Evolutionary conservation across 2,113 vertebrate genomes (phyloP).

Genomic region (Camelus dromedarius): DNA sequence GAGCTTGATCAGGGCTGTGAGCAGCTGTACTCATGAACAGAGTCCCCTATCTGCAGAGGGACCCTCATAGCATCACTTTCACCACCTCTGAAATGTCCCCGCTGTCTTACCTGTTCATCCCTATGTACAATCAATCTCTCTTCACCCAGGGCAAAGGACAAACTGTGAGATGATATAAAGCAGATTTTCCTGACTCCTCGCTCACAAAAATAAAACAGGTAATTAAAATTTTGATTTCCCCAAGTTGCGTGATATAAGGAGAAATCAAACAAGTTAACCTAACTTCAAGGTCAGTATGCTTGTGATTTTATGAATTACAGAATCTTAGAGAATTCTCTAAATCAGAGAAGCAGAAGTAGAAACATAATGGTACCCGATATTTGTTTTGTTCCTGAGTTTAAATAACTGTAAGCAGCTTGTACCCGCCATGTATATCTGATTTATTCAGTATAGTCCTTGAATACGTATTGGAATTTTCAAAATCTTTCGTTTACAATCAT

Average conservation of each 20-base stretch:
- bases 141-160: not conserved
- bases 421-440: not conserved
- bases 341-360: not conserved
- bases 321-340: not conserved
- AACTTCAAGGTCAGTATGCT: not conserved
- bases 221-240: not conserved
- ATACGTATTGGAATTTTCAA: not conserved
- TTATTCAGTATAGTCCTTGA: not conserved
- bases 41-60: not conserved
- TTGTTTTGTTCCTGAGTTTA: not conserved
- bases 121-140: not conserved
- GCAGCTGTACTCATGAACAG: not conserved
- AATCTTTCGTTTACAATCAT: constrained; percentile 2
- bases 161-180: not conserved
- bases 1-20: not conserved
- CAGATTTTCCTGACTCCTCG: not conserved
- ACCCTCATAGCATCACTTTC: not conserved
- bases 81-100: not conserved
- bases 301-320: not conserved
- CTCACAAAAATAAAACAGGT: not conserved
- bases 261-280: not conserved
- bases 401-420: not conserved
- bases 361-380: not conserved
- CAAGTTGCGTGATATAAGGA: not conserved
- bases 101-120: not conserved